A percentile compares a stretch with the other conserved stretches of the same genome.
These are phyloP conservation scores for Bicyclus anynana DNA, from an alignment of 1,140 invertebrate species.

Conservation along the genomic window DNA sequence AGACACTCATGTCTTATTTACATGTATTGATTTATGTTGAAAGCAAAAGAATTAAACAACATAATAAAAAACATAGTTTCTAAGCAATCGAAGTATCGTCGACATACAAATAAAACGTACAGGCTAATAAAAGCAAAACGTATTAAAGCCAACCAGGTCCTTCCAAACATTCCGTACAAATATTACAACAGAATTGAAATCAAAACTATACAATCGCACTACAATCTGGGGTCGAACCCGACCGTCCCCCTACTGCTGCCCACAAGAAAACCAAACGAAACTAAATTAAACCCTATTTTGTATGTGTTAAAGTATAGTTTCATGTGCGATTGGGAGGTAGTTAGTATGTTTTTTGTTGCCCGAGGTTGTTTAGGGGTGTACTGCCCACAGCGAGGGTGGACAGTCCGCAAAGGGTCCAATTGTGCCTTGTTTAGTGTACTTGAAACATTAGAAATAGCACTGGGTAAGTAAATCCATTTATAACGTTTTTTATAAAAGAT, in stretches of 20 bases:
- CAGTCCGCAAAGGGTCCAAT: constrained; percentile 66
- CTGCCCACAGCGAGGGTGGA: constrained; percentile 66
- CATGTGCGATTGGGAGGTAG: constrained; percentile 11
- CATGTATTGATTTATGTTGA: no score
- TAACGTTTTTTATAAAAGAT: no score
- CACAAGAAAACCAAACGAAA: constrained; percentile 31
- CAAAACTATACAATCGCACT: constrained; percentile 64
- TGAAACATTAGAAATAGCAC: background rate
- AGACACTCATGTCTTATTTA: no score
- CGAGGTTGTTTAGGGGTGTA: constrained; percentile 57
- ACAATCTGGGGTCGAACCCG: constrained; percentile 57
- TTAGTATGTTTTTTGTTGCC: constrained; percentile 55
- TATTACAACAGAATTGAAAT: constrained; percentile 48
- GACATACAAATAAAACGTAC: background rate
- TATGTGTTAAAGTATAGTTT: constrained; percentile 28
- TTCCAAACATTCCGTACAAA: constrained; percentile 12
- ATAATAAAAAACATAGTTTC: no score
- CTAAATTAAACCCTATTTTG: constrained; percentile 21
- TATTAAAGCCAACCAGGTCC: constrained; percentile 1
- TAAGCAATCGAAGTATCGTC: no score
- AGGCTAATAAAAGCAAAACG: constrained; percentile 4
- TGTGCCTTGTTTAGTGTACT: constrained; percentile 44
- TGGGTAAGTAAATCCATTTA: constrained; percentile 5
- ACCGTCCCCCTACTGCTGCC: constrained; percentile 53
- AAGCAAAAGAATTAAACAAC: no score